These are phyloP conservation scores for Eleutherodactylus coqui DNA, from an alignment of 2,797 vertebrate genomes.

Conservation along the genomic window DNA sequence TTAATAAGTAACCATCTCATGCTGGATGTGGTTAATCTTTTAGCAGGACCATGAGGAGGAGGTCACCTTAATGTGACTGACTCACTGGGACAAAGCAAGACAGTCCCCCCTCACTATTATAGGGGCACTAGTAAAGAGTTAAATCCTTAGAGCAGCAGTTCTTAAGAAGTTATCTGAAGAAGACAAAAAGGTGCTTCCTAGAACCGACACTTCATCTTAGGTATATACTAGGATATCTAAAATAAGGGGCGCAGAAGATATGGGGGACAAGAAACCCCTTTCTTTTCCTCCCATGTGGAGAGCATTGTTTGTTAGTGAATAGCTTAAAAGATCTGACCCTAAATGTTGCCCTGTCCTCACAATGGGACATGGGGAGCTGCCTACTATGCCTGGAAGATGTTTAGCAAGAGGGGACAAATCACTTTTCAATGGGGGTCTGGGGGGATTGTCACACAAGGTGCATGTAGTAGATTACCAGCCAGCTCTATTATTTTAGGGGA, in stretches of 20 bases:
- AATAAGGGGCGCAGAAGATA: not conserved
- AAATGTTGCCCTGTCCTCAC: conserved; percentile 52
- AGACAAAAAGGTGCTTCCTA: conserved; percentile 33
- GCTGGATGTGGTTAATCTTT: conserved; percentile 59
- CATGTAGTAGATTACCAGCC: not conserved
- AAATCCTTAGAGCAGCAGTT: not conserved
- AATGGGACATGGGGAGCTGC: conserved; percentile 49
- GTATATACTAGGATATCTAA: not conserved
- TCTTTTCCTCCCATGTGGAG: conserved; percentile 50
- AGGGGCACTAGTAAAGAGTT: conserved; percentile 20
- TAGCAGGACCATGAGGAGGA: conserved; percentile 35
- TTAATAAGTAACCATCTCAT: conserved; percentile 61
- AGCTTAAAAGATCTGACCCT: conserved; percentile 52
- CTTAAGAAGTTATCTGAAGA: conserved; percentile 35
- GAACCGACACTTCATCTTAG: not conserved
- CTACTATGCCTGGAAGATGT: conserved; percentile 46
- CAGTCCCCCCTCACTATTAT: not conserved
- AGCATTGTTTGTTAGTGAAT: conserved; percentile 60
- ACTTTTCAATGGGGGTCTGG: conserved; percentile 39
- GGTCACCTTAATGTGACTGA: conserved; percentile 49
- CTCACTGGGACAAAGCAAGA: conserved; percentile 39
- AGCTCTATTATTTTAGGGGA: not conserved
- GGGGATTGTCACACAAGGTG: conserved; percentile 42
- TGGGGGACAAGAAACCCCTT: not conserved
- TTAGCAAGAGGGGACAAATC: conserved; percentile 57